Percentiles rank a stretch among this genome's conserved stretches.
These are phyloP conservation scores for Pristionchus mayeri DNA, from an alignment of 2,888 invertebrate genomes.

Conservation along the genomic window DNA sequence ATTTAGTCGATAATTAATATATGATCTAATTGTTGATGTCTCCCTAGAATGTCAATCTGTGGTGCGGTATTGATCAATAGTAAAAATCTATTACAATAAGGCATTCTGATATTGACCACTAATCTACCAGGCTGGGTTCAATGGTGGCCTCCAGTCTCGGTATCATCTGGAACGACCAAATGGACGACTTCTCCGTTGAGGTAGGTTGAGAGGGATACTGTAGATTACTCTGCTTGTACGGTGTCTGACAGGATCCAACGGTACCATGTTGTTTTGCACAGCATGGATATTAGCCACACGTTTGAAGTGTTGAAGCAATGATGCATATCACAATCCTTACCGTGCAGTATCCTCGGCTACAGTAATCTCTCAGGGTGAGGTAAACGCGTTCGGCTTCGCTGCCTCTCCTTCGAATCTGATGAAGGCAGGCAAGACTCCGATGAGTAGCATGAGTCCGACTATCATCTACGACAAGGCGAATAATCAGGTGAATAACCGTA, in stretches of 20 bases:
- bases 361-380: not conserved
- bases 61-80: too few species aligned
- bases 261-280: too few species aligned
- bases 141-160: slow-evolving; percentile 6
- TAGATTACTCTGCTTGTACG: not conserved
- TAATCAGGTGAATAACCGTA: not conserved
- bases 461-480: not conserved
- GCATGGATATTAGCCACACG: too few species aligned
- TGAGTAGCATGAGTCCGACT: slow-evolving; percentile 18
- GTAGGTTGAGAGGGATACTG: not conserved
- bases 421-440: slow-evolving; percentile 1
- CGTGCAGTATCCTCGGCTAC: too few species aligned
- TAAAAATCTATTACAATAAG: too few species aligned
- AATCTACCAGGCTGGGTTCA: not conserved
- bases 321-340: too few species aligned
- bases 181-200: slow-evolving; percentile 28
- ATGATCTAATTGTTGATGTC: too few species aligned
- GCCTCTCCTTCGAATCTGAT: not conserved
- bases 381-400: not conserved
- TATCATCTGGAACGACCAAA: slow-evolving; percentile 38
- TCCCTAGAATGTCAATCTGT: too few species aligned
- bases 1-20: too few species aligned
- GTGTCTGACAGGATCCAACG: too few species aligned
- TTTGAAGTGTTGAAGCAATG: too few species aligned
- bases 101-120: too few species aligned